Evolutionary conservation across 2,113 vertebrate genomes (phyloP), one percentile per base, ranked within the genome.

Genomic region (Condylura cristata): DNA sequence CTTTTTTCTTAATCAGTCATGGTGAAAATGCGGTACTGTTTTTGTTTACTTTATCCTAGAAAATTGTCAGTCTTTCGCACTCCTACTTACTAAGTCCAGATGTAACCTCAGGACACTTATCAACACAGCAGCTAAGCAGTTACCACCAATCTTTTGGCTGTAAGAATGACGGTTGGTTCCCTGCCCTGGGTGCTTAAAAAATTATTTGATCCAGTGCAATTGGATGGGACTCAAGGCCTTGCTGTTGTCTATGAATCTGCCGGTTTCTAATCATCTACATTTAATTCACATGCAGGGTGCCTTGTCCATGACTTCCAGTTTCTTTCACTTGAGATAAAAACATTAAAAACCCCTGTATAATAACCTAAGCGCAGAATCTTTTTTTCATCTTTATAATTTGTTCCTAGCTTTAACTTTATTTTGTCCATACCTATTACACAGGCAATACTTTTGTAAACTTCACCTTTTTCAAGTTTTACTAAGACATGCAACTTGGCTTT

Each of bases 401-500:
- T 3, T 26, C 6, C 14, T 5, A 17, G 30, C 30, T 82, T 80
- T 70, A 75, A 37, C 37, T 56, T 37, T 8, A 70, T 41, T 80
- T 93, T 79, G 10, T 65, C n/a, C 22, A 66, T 5, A 32, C 22
- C 71, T 48, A 32, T 16, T 60, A 70, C 4, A 51, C 70, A 32
- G 56, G 37, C 34, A 18, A 0, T 76, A 2, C 53, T 48, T 66
- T 37, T 58, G 60, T 51, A 74, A 34, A 16, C 37, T 9, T 86
- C 53, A 63, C 1, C 14, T 89, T 63, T 58, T 76, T 30, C 26
- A 60, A 56, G 60, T 61, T 92, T 85, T 70, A 51, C 34, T 53
- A 65, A 91, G 30, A 26, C 28, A 56, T 90, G 86, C 66, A 70
- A 74, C 44, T 84, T 37, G n/a, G 20, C 61, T 92, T 92, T 95